Evolutionary conservation across 2,888 invertebrate genomes (phyloP), one percentile per base, ranked within the genome.

Genomic region (Bellardia bayeri): DNA sequence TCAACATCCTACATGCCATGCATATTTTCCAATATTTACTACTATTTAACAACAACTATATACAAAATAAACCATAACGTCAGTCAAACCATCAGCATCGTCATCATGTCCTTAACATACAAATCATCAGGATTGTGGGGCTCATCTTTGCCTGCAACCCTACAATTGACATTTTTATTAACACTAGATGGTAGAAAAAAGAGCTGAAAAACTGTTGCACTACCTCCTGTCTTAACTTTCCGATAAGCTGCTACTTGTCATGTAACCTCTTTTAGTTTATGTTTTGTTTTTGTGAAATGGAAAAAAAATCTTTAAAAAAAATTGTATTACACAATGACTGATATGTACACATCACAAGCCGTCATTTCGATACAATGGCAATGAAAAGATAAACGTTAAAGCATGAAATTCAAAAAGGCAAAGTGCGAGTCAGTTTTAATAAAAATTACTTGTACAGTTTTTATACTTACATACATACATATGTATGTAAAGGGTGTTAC

Each of bases 301-400:
- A 72, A 40, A 14, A 58, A 16, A 58, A 14, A 72, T 56, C n/a
- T 58, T 58, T n/a, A 30, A 45, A 63, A 61, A 61, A 42, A 72
- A n/a, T n/a, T n/a, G n/a, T 30, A 45, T 30, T 30, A 7, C 14
- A 74, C 58, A 49, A 69, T 74, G 80, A 87, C 76, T 87, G 86
- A 83, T 72, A 83, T 87, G 58, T 37, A 66, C 63, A 45, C 66
- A 75, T 76, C 71, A 76, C 40, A 76, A 42, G 40, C 66, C 76
- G 71, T 72, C 63, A 71, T 78, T 78, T 45, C 13, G 45, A 40
- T 42, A 23, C 45, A 63, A 33, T 54, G 63, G 30, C 68, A 63
- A 54, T 5, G 30, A 40, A 40, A 30, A 63, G 51, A 42, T 2
- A 13, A 8, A 16, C 63, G 4, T n/a, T 8, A 58, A 58, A 56